phyloP scores from a whole-genome alignment of 2,888 invertebrate species.

The Spisula solida region DNA sequence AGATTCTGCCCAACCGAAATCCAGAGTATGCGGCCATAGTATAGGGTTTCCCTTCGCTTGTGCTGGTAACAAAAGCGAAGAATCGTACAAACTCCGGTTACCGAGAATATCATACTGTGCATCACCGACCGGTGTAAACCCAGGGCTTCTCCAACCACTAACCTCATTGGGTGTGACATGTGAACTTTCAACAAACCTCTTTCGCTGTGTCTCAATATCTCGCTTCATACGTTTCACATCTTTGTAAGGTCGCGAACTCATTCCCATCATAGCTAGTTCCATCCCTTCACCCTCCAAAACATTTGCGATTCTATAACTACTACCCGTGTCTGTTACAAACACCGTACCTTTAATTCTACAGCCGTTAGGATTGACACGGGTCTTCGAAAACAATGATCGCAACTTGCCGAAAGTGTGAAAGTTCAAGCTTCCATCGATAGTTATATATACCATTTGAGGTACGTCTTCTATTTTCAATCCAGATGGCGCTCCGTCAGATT shows the following conservation, averaged over 20 bases:
- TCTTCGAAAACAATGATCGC: slow-evolving; percentile 67
- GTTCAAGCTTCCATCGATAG: slow-evolving; percentile 77
- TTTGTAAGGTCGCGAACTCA: slow-evolving; percentile 56
- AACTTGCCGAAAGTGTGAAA: slow-evolving; percentile 73
- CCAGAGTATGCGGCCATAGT: slow-evolving; percentile 77
- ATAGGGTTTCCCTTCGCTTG: slow-evolving; percentile 54
- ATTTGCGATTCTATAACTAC: slow-evolving; percentile 73
- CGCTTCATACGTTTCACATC: slow-evolving; percentile 38
- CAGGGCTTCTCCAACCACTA: slow-evolving; percentile 75
- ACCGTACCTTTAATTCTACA: slow-evolving; percentile 75
- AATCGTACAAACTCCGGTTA: slow-evolving; percentile 75
- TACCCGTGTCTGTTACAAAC: slow-evolving; percentile 73
- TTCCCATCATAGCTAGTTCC: slow-evolving; percentile 76
- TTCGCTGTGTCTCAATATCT: slow-evolving; percentile 65
- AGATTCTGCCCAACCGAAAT: slow-evolving; percentile 70
- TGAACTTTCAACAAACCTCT: slow-evolving; percentile 57
- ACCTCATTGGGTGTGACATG: slow-evolving; percentile 54
- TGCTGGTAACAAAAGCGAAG: slow-evolving; percentile 67
- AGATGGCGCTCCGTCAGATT: slow-evolving; percentile 60
- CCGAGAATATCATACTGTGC: slow-evolving; percentile 69
- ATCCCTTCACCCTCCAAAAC: slow-evolving; percentile 68
- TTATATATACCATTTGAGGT: slow-evolving; percentile 79
- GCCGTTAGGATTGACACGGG: slow-evolving; percentile 75
- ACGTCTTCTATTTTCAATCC: slow-evolving; percentile 55
- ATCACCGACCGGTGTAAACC: slow-evolving; percentile 69